Conservation (phyloP, 2,888 invertebrate species). For the Tachystola acroxantha region DNA sequence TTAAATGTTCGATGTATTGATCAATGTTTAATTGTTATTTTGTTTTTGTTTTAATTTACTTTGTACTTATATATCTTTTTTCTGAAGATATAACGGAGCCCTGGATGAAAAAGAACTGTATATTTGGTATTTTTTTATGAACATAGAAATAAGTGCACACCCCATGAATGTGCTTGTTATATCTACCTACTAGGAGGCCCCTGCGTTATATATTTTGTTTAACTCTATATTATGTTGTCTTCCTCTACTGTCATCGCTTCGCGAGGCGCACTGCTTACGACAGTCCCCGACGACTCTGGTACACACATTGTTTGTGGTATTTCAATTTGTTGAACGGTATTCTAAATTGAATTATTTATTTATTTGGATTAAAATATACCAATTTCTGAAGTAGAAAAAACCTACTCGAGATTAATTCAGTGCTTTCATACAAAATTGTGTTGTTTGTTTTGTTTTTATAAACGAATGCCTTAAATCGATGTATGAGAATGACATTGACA, state of each 20-base stretch:
- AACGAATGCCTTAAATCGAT: no score
- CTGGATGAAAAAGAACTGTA: slow-evolving; percentile 51
- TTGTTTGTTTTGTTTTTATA: no score
- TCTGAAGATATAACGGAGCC: slow-evolving; percentile 58
- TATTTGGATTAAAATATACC: no score
- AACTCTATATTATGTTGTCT: slow-evolving; percentile 55
- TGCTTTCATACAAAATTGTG: no score
- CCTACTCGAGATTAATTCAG: no score
- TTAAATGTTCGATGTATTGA: slow-evolving; percentile 52
- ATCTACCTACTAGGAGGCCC: slow-evolving; percentile 51
- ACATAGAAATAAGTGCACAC: slow-evolving; percentile 67
- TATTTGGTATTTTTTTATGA: slow-evolving; percentile 18
- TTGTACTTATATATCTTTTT: no score
- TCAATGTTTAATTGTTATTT: slow-evolving; percentile 43
- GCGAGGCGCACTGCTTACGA: slow-evolving; percentile 70
- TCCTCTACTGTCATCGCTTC: slow-evolving; percentile 60
- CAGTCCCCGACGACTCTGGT: slow-evolving; percentile 51
- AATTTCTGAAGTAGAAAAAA: no score
- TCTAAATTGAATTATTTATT: no score
- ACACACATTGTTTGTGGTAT: slow-evolving; percentile 38
- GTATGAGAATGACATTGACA: no score
- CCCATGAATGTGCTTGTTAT: slow-evolving; percentile 76
- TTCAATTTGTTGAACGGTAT: slow-evolving; percentile 41
- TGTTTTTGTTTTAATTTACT: slow-evolving; percentile 28
- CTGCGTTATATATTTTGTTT: slow-evolving; percentile 55